phyloP scores from a whole-genome alignment of 2,888 invertebrate genomes.

The Helleia helle region DNA sequence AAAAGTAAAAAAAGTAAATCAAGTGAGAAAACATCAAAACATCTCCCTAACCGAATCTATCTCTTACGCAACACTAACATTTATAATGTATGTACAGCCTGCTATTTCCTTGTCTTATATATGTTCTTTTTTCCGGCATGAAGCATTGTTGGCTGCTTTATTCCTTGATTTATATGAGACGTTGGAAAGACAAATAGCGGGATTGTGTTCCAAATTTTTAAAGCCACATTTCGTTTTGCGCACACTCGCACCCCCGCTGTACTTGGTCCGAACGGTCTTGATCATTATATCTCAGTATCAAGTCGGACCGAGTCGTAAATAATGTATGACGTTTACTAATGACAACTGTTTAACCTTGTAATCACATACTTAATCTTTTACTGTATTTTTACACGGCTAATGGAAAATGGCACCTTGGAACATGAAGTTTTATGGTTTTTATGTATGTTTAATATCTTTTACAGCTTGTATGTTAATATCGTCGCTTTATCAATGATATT shows the following conservation, averaged over 20 bases:
- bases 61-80: conserved; percentile 61
- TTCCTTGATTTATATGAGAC: conserved; percentile 82
- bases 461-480: neutral
- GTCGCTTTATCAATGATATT: neutral
- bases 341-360: neutral
- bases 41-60: conserved; percentile 27
- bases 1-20: neutral
- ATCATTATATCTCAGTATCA: conserved; percentile 20
- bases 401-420: conserved; percentile 1
- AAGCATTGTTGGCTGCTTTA: conserved; percentile 78
- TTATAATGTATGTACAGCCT: conserved; percentile 63
- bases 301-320: neutral
- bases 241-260: conserved; percentile 60
- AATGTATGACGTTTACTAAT: conserved; percentile 1
- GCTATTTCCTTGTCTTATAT: conserved; percentile 70
- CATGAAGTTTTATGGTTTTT: neutral
- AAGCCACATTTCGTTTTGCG: conserved; percentile 82
- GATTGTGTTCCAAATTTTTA: conserved; percentile 87
- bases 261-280: conserved; percentile 46
- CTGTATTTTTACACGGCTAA: neutral
- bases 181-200: conserved; percentile 84
- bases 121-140: conserved; percentile 73
- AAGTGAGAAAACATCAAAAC: conserved; percentile 10
- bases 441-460: neutral
- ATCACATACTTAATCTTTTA: conserved; percentile 2